phyloP scores from a whole-genome alignment of 2,797 vertebrate species.

The Benthosema pterotum region DNA sequence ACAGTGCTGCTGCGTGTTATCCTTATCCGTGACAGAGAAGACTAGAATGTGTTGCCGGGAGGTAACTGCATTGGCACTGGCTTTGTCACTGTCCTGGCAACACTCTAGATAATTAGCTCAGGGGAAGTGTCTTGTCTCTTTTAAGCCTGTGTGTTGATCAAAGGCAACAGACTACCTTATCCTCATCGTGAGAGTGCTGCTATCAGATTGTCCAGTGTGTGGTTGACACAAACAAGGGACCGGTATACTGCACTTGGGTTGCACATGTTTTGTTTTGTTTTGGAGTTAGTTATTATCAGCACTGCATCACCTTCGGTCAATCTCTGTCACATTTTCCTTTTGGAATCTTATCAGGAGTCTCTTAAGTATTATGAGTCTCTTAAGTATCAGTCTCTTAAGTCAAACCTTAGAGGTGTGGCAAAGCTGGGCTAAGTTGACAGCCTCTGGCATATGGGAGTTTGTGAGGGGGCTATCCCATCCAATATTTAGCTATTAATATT shows the following conservation, averaged over 20 bases:
- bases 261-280: constrained; percentile 22
- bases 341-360: constrained; percentile 43
- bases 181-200: constrained; percentile 31
- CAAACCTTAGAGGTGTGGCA: too few species aligned
- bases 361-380: too few species aligned
- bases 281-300: constrained; percentile 2
- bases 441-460: constrained; percentile 33
- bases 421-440: too few species aligned
- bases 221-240: constrained; percentile 45
- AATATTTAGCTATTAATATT: too few species aligned
- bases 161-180: constrained; percentile 58
- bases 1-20: constrained; percentile 23
- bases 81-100: constrained; percentile 48
- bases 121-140: constrained; percentile 42
- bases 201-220: constrained; percentile 50
- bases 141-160: constrained; percentile 68
- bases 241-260: constrained; percentile 25
- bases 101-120: constrained; percentile 60
- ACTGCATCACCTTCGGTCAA: constrained; percentile 27
- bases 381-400: too few species aligned
- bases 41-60: constrained; percentile 27
- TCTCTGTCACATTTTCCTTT: constrained; percentile 30
- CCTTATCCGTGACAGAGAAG: constrained; percentile 42
- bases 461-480: background rate
- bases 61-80: constrained; percentile 33